Evolutionary conservation across 2,888 invertebrate genomes (phyloP), one percentile per base, ranked within the genome.

Genomic region (Andrena hattorfiana): DNA sequence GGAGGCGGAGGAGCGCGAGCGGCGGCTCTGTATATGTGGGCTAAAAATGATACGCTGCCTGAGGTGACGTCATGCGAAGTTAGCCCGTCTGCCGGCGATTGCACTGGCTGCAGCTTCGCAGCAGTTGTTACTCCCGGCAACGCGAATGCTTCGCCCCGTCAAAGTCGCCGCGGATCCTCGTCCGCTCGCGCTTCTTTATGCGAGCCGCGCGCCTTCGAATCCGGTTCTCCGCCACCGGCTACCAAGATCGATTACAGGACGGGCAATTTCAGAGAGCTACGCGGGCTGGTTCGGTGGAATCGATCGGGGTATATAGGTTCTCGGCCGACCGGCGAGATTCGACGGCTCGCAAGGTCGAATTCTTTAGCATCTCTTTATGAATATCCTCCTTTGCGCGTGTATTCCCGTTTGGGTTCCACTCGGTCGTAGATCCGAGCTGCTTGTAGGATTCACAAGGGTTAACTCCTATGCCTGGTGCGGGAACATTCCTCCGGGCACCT

Each of bases 21-120:
- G 10, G 30, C 42, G 70, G 68, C 56, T 49, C 30, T 78, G 84
- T 89, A 72, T 87, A 89, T 90, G 87, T 88, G 85, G 88, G 90
- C 92, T 92, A 92, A 92, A 92, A 92, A 92, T 91, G 92, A 92
- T 91, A 89, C 90, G 89, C 88, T 85, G 76, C 86, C 81, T 69
- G 77, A 77, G 84, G 82, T 92, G 92, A 91, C 92, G 90, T 91
- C 92, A 92, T 87, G 85, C 73, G 74, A 73, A 85, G 85, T 88
- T 88, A 85, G 85, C 77, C 85, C 73, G 84, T 88, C 85, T 86
- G 85, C 84, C 81, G 85, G 83, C 83, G 83, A 88, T 81, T 88
- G 86, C 84, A 84, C 83, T 73, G 79, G 79, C 83, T 83, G 79
- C 78, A 68, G 64, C 75, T 74, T 63, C 69, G 81, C 83, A 42